These are phyloP conservation scores for Apodemus speciosus DNA, from an alignment of 2,113 vertebrate species.

Conservation along the genomic window DNA sequence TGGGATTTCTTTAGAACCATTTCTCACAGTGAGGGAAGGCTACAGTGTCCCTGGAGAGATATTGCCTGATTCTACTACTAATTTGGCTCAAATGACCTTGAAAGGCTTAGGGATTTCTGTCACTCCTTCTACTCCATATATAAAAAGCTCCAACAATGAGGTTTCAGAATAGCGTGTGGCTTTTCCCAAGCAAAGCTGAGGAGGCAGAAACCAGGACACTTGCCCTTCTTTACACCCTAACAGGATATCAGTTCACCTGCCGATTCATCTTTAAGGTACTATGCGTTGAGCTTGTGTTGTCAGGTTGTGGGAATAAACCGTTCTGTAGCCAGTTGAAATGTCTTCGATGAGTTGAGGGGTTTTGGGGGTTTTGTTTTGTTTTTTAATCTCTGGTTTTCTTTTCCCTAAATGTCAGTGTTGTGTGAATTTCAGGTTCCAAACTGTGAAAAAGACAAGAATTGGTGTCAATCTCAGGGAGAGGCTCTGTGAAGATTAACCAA, in stretches of 20 bases:
- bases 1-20: constrained; percentile 81
- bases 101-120: constrained; percentile 84
- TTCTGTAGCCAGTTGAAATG: not conserved
- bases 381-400: not conserved
- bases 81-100: constrained; percentile 85
- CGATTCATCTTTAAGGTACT: constrained; percentile 81
- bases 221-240: constrained; percentile 2
- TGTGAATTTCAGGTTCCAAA: constrained; percentile 1
- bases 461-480: constrained; percentile 1
- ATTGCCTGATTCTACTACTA: constrained; percentile 80
- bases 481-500: constrained; percentile 51
- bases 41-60: constrained; percentile 84
- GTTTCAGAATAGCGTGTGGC: constrained; percentile 75
- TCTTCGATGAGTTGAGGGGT: not conserved
- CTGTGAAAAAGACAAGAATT: not conserved
- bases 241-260: constrained; percentile 58
- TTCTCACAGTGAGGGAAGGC: constrained; percentile 77
- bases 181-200: constrained; percentile 49
- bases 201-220: constrained; percentile 65
- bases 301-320: constrained; percentile 12
- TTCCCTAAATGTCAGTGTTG: not conserved
- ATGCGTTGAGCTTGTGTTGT: constrained; percentile 54
- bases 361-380: not conserved
- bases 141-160: constrained; percentile 80
- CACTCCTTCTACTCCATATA: constrained; percentile 81